Evolutionary conservation across 2,113 vertebrate genomes (phyloP).

Genomic region (Ceratotherium simum): DNA sequence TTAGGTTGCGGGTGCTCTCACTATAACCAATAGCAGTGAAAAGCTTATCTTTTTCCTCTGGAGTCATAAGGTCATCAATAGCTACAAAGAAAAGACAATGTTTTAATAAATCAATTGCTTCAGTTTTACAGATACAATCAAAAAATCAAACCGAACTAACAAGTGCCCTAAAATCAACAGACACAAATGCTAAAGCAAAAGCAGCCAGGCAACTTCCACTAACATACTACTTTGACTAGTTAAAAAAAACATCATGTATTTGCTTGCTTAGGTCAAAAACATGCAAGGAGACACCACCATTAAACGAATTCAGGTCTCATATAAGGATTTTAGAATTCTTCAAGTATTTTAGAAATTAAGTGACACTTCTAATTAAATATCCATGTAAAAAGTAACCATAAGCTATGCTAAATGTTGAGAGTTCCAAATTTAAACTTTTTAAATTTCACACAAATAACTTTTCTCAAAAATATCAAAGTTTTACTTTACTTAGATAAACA

Average conservation of each 20-base stretch:
- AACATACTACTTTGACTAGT: background rate
- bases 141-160: constrained; percentile 36
- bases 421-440: constrained; percentile 1
- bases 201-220: background rate
- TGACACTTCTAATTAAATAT: constrained; percentile 39
- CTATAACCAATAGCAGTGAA: constrained; percentile 99
- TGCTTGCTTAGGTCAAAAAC: constrained; percentile 5
- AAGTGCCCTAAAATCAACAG: background rate
- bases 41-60: constrained; percentile 96
- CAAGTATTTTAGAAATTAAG: constrained; percentile 24
- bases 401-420: background rate
- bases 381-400: background rate
- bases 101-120: constrained; percentile 10
- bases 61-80: constrained; percentile 94
- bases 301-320: background rate
- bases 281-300: background rate
- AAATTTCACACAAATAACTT: constrained; percentile 37
- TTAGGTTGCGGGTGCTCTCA: constrained; percentile 91
- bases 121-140: background rate
- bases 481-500: constrained; percentile 30
- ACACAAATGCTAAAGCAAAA: constrained; percentile 18
- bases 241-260: background rate
- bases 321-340: background rate
- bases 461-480: constrained; percentile 25
- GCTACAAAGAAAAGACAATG: constrained; percentile 80